Percentiles rank a stretch among this genome's conserved stretches.
phyloP scores from a whole-genome alignment of 2,113 vertebrate genomes.

The Cephalopholis sonnerati region DNA sequence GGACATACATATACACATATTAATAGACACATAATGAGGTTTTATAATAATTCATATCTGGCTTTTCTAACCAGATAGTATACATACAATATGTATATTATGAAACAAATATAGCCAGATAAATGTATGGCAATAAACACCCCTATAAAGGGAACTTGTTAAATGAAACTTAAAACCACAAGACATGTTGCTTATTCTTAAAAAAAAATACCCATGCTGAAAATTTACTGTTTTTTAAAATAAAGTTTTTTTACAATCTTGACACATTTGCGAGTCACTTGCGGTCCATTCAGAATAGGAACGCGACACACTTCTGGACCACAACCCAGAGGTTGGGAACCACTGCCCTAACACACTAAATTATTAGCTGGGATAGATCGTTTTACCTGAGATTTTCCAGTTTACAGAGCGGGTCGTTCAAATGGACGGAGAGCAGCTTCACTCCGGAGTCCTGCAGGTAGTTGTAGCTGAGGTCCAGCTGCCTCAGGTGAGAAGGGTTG shows the following conservation, averaged over 20 bases:
- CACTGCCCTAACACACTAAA: background rate
- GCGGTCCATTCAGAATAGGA: too few species aligned
- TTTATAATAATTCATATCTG: background rate
- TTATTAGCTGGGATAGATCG: background rate
- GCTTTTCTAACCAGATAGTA: background rate
- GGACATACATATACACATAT: background rate
- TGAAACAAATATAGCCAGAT: background rate
- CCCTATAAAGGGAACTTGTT: background rate
- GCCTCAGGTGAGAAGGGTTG: constrained; percentile 33
- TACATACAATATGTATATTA: background rate
- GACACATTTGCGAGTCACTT: too few species aligned
- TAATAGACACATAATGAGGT: background rate
- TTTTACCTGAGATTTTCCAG: constrained; percentile 44
- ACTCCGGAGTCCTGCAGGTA: constrained; percentile 44
- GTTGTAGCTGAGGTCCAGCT: constrained; percentile 61
- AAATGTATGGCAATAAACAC: background rate
- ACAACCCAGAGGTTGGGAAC: too few species aligned
- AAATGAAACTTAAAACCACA: background rate
- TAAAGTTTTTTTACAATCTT: too few species aligned
- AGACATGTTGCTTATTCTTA: background rate
- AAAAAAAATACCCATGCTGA: too few species aligned
- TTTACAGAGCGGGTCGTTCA: constrained; percentile 14
- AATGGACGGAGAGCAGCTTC: constrained; percentile 28
- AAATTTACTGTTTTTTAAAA: too few species aligned
- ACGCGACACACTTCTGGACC: too few species aligned